Conservation (phyloP, 37 sponge, comb jelly and placozoan genomes). For the Halisarca cf. caerulea region DNA sequence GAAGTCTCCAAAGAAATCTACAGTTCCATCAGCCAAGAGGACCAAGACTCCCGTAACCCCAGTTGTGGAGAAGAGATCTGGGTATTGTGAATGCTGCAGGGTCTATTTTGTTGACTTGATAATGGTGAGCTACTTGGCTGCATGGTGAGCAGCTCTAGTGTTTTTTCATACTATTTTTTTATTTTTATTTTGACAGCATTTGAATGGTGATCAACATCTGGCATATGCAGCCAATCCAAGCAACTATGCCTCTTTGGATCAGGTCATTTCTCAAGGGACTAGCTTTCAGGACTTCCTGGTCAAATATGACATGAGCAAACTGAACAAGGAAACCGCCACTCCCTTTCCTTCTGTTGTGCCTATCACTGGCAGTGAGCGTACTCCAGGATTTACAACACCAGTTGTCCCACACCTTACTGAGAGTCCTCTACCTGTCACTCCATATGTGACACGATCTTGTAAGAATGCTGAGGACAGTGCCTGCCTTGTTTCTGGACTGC, state of each 20-base stretch:
- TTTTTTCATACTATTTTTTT: too few species aligned
- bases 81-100: slow-evolving; percentile 73
- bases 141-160: neutral
- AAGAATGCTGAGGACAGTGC: neutral
- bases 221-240: neutral
- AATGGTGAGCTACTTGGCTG: slow-evolving; percentile 41
- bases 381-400: slow-evolving; percentile 9
- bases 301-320: neutral
- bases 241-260: slow-evolving; percentile 4
- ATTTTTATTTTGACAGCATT: slow-evolving; percentile 1
- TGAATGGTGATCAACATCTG: slow-evolving; percentile 16
- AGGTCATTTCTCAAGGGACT: neutral
- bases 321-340: neutral
- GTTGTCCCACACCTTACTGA: neutral
- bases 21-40: neutral
- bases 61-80: slow-evolving; percentile 45
- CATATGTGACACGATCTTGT: neutral
- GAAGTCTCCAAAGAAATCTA: neutral
- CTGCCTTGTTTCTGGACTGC: too few species aligned
- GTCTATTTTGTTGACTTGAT: slow-evolving; percentile 34
- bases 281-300: neutral
- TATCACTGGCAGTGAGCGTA: neutral
- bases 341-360: neutral
- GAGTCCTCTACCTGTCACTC: neutral
- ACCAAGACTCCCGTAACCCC: neutral